Conservation (phyloP, 1,140 invertebrate species). For the Bombus consobrinus region DNA sequence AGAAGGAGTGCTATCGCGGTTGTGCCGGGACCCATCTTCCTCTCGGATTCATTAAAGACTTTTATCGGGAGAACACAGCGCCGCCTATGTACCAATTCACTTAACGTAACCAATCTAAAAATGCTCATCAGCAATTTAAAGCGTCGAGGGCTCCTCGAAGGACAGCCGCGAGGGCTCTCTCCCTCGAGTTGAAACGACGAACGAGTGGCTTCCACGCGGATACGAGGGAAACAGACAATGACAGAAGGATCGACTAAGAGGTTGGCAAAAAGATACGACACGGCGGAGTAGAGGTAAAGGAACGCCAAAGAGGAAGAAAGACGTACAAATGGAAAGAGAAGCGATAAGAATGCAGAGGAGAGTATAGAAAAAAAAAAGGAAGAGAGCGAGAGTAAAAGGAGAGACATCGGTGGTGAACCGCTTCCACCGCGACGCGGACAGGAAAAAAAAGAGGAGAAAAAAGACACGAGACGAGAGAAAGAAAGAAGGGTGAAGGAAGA, state of each 20-base stretch:
- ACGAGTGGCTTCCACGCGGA: constrained; percentile 8
- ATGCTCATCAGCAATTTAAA: constrained; percentile 84
- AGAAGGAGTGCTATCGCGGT: constrained; percentile 34
- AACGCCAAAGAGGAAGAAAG: background rate
- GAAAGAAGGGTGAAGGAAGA: background rate
- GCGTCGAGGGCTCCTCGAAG: constrained; percentile 67
- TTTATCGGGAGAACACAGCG: constrained; percentile 81
- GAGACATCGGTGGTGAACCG: constrained; percentile 62
- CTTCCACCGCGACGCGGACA: constrained; percentile 49
- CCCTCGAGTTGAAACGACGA: constrained; percentile 11
- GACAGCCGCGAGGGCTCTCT: constrained; percentile 52
- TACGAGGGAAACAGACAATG: constrained; percentile 46
- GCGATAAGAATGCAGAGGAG: constrained; percentile 16
- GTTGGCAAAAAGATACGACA: constrained; percentile 12
- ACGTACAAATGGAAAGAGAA: constrained; percentile 30
- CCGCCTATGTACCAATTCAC: constrained; percentile 82
- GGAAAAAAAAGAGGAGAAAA: constrained; percentile 27
- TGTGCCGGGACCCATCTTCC: constrained; percentile 52
- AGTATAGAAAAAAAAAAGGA: background rate
- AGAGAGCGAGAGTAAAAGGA: background rate
- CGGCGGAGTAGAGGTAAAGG: background rate
- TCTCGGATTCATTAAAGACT: constrained; percentile 81
- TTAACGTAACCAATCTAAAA: constrained; percentile 82
- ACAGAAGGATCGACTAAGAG: constrained; percentile 46
- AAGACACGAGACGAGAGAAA: background rate